A percentile compares a stretch with the other conserved stretches of the same genome.
phyloP scores from a whole-genome alignment of 92 coral and sea anemone genomes.

The Palythoa caribaeorum region DNA sequence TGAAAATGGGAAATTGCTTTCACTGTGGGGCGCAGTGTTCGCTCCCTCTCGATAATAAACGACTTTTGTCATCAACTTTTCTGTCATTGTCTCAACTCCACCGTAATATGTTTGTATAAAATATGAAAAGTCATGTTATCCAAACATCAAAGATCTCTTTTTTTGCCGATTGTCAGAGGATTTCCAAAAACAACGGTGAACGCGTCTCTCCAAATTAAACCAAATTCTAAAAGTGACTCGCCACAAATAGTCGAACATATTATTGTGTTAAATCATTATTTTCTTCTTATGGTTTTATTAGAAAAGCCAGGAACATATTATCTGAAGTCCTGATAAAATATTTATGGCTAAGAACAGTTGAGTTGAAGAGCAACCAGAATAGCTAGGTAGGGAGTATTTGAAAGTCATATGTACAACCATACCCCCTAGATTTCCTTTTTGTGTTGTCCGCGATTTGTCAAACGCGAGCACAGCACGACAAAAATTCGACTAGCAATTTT shows the following conservation, averaged over 20 bases:
- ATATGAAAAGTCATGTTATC: conserved; percentile 4
- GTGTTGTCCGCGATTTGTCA: conserved; percentile 2
- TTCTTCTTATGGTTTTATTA: conserved; percentile 18
- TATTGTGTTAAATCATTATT: neutral
- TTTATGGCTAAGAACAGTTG: conserved; percentile 16
- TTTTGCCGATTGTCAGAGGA: conserved; percentile 1
- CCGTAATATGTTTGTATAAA: conserved; percentile 47
- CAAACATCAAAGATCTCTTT: conserved; percentile 9
- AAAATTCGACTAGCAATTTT: conserved; percentile 17
- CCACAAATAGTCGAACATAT: neutral
- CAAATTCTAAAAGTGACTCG: conserved; percentile 24
- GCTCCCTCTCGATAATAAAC: conserved; percentile 14
- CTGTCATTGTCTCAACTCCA: conserved; percentile 18
- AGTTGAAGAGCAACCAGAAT: conserved; percentile 27
- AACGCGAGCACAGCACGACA: conserved; percentile 24
- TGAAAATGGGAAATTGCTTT: conserved; percentile 68
- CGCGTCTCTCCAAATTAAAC: conserved; percentile 9
- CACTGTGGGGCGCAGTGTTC: conserved; percentile 50
- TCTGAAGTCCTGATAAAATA: conserved; percentile 37
- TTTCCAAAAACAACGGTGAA: neutral
- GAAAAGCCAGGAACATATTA: conserved; percentile 32
- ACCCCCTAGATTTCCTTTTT: conserved; percentile 14
- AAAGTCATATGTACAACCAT: conserved; percentile 17
- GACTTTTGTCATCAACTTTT: conserved; percentile 18
- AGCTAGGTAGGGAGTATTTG: conserved; percentile 18